Base-by-base conservation (phyloP, 2,888 invertebrate species). In the Apantesis nais region DNA sequence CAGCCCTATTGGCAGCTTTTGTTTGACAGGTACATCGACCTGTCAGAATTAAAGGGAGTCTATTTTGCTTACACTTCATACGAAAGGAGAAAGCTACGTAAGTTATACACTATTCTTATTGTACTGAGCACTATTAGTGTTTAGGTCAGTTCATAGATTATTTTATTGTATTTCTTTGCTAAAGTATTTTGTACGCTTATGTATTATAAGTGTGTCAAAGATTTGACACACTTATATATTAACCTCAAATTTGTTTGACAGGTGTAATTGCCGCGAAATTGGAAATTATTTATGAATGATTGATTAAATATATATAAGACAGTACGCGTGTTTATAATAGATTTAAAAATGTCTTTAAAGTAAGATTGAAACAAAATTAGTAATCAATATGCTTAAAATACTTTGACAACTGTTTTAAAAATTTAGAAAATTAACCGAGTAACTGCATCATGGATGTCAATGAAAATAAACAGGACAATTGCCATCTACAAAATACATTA, bases 71-170 rank as follows among this genome's bases (percentile, higher is more conserved):
- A 62, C 39, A 67, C 73, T 74, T 74, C 72, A 79, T 77, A 67
- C 55, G 34, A 75, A 65, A 72, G 66, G 74, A 80, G 81, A 82
- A 83, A 82, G 79, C 80, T 58, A 73, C 74, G 74, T 76, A 76
- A 74, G 80, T 80, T 74, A 75, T 37, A 37, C 37, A 66, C 37
- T 4, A n/a, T 66, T 55, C 44, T 55, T 55, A 52, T 65, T 61
- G 58, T 31, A n/a, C 64, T 41, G 65, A 44, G 39, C 62, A 72
- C 19, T 61, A 41, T 60, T 31, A 66, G 41, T 62, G 62, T 64
- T 62, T 25, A 31, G 19, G 25, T 31, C 37, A 52, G 29, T 39
- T 48, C 14, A 41, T 37, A 58, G 58, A 22, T 25, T 29, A 55
- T 62, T 68, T 31, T 64, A 31, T 25, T 48, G 63, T 65, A 29